Conservation (phyloP, 1,140 invertebrate genomes). For the Drosophila nebulosa region DNA sequence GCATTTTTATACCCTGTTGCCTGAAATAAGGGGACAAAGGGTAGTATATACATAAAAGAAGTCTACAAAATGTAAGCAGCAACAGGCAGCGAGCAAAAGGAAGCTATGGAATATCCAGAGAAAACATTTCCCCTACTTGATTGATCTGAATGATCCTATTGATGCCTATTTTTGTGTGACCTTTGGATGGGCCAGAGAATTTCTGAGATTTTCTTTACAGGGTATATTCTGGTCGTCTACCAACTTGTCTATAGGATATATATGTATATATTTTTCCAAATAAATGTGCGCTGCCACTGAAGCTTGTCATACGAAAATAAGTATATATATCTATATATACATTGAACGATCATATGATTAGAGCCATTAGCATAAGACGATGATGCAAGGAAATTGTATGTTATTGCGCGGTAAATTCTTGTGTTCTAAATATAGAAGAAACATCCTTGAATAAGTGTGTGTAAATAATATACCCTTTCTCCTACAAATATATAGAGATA, state of each 20-base stretch:
- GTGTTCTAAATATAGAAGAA: background rate
- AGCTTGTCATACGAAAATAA: background rate
- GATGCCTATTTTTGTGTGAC: too few species aligned
- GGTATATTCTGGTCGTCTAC: background rate
- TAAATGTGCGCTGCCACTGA: constrained; percentile 38
- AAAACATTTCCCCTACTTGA: too few species aligned
- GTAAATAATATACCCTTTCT: too few species aligned
- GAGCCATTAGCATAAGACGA: background rate
- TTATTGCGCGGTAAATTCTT: background rate
- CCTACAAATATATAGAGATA: too few species aligned
- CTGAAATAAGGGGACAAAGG: background rate
- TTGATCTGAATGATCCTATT: too few species aligned
- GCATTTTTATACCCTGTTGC: constrained; percentile 7
- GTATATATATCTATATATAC: background rate
- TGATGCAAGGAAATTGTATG: background rate
- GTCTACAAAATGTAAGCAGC: background rate
- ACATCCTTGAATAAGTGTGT: background rate
- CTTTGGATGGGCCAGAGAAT: too few species aligned
- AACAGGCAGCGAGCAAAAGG: too few species aligned
- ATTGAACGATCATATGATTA: background rate
- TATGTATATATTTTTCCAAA: constrained; percentile 28
- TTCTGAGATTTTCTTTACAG: too few species aligned
- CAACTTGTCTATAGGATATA: background rate
- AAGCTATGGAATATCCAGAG: too few species aligned
- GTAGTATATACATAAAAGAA: background rate